phyloP scores from a whole-genome alignment of 2,888 invertebrate species.

The Drosophila koepferae region DNA sequence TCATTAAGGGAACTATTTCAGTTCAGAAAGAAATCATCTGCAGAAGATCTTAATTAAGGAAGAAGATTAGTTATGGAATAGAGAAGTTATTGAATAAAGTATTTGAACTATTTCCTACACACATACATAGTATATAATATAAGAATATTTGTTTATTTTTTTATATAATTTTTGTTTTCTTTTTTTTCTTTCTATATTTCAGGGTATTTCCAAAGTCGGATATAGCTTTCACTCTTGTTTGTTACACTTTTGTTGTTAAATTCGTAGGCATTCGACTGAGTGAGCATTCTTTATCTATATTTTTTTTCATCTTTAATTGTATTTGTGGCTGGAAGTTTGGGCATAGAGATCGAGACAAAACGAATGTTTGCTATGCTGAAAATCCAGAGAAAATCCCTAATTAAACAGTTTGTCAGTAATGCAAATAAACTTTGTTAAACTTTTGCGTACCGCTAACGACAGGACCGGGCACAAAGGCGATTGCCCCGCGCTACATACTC shows the following conservation, averaged over 20 bases:
- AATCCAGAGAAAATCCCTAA: conserved; percentile 76
- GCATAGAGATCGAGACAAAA: not conserved
- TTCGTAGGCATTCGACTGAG: not conserved
- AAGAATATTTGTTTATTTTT: too few species aligned
- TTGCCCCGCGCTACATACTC: conserved; percentile 61
- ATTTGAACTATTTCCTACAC: too few species aligned
- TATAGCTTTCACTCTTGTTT: not conserved
- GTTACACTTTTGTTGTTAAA: not conserved
- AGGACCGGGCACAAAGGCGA: conserved; percentile 32
- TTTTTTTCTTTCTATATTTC: too few species aligned
- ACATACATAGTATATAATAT: too few species aligned
- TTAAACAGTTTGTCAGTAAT: conserved; percentile 81
- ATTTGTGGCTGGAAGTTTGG: conserved; percentile 34
- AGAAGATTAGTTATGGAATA: too few species aligned
- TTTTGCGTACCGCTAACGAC: conserved; percentile 69
- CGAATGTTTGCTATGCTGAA: conserved; percentile 61
- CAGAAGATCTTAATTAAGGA: too few species aligned
- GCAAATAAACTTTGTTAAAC: conserved; percentile 78
- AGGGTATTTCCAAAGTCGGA: not conserved
- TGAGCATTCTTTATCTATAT: not conserved
- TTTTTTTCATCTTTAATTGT: conserved; percentile 40
- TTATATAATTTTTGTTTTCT: too few species aligned
- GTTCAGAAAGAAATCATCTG: too few species aligned
- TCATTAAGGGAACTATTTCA: too few species aligned
- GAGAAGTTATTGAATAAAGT: too few species aligned